Base-by-base conservation (phyloP, 2,888 invertebrate genomes). In the Drosophila picticornis region DNA sequence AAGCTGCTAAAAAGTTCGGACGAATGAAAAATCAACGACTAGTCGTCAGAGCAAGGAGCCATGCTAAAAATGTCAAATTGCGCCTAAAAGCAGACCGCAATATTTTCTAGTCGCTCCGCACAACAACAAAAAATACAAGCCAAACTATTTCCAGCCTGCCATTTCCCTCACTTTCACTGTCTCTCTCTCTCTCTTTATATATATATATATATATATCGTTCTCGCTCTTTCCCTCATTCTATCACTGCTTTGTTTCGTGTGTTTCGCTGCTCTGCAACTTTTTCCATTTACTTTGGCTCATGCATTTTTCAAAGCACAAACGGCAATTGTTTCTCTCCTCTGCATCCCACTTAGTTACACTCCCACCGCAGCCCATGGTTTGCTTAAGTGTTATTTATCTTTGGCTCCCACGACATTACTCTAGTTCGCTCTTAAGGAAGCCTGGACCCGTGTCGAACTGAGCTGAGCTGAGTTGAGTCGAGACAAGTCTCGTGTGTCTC, bases 221-320 rank as follows among this genome's bases (percentile, higher is more conserved):
- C 3, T 55, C 22, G 16, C 5, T 57, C 32, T 31, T 36, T 19
- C 55, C 58, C 22, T 31, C 27, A 19, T 25, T 36, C 27, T 27
- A 11, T 46, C 11, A 62, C 72, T 68, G 53, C 50, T 69, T 76
- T 84, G 83, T 83, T 70, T 73, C 85, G 65, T 86, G 68, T 87
- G 72, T 80, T 80, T 66, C 73, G 75, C 69, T 80, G 74, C 75
- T 83, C 70, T 74, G 77, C 75, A 90, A 90, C 90, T 88, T 88
- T 87, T 88, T 90, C 90, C 90, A 88, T 90, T 88, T 90, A 88
- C 90, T 90, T 89, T 90, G 71, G 76, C 88, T 88, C 88, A 88
- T 88, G 90, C 88, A 88, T 88, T 88, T 88, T 90, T 88, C 90
- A 90, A 84, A 81, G 90, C 88, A 83, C 86, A 88, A 90, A 87